Evolutionary conservation across 2,888 invertebrate species (phyloP), one percentile per base, ranked within the genome.

Genomic region (Rotaria sp.): DNA sequence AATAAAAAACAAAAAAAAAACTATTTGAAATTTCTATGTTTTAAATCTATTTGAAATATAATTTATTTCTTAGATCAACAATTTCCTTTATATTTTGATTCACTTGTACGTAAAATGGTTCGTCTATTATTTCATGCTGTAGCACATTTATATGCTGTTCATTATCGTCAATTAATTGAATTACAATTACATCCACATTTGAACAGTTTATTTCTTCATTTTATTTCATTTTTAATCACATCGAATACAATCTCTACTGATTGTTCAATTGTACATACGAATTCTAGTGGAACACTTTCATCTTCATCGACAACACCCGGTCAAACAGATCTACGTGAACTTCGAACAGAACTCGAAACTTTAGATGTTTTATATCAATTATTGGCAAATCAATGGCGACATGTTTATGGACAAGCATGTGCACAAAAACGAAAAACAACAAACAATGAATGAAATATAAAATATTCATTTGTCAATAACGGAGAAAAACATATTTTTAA

Each of bases 81-180:
- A 93, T 97, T 97, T 93, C 97, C 97, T 88, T 94, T 94, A 91
- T 94, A 94, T 91, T 97, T 97, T 93, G 96, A 96, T 93, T 94
- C 94, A 91, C 95, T 96, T 92, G 96, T 96, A 91, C 95, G 96
- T 92, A 96, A 96, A 93, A 96, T 97, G 92, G 94, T 95, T 93
- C 95, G 96, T 92, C 94, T 96, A 93, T 94, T 96, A 93, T 96
- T 96, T 94, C 97, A 97, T 93, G 96, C 97, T 92, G 94, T 97
- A 93, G 96, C 96, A 92, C 97, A 98, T 93, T 93, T 97, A 92
- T 97, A 97, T 93, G 96, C 96, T 92, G 95, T 95, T 92, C 97
- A 98, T 94, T 97, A 96, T 93, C 94, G 95, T 92, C 95, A 96
- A 93, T 94, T 97, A 90, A 95, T 95, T 91, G 93, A 95, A 92